phyloP scores from a whole-genome alignment of 2,113 vertebrate species.

The Thamnophis sirtalis region DNA sequence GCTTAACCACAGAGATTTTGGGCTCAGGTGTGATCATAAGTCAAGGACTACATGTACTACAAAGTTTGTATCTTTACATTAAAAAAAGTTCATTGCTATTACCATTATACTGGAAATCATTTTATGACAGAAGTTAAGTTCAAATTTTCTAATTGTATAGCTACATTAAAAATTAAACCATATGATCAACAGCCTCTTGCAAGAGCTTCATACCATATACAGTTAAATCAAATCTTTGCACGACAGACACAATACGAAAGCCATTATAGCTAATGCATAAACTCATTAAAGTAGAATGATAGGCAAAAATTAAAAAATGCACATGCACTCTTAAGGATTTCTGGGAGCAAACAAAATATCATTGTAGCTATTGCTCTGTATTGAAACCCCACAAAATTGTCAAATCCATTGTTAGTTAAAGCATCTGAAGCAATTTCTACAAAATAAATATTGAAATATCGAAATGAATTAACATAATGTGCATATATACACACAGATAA shows the following conservation, averaged over 20 bases:
- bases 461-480: neutral
- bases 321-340: neutral
- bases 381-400: neutral
- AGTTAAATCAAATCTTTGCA: neutral
- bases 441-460: too few species aligned
- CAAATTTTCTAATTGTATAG: neutral
- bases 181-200: neutral
- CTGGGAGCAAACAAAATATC: neutral
- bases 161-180: neutral
- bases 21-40: too few species aligned
- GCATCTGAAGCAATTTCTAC: neutral
- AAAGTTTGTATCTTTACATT: neutral
- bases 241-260: neutral
- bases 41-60: neutral
- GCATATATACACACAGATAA: neutral
- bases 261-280: neutral
- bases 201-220: neutral
- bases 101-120: neutral
- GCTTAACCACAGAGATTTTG: too few species aligned
- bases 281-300: neutral
- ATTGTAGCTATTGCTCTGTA: neutral
- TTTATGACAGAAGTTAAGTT: neutral
- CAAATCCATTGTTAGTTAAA: neutral
- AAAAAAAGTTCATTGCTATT: neutral
- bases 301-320: neutral